phyloP scores from a whole-genome alignment of 2,797 vertebrate species.

The Sebastes vulpes region DNA sequence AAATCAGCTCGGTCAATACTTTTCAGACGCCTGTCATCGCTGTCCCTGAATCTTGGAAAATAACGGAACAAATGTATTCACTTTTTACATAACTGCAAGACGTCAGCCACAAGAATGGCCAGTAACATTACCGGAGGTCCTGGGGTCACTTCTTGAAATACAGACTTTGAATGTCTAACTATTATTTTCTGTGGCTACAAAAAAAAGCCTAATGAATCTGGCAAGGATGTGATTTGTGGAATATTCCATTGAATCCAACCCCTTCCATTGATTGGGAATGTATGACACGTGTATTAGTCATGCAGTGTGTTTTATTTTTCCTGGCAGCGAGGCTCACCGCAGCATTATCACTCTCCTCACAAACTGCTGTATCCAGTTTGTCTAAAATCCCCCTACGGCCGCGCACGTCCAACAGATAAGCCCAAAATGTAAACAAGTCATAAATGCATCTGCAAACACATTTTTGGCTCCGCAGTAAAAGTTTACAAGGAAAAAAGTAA shows the following conservation, averaged over 20 bases:
- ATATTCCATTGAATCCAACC: slow-evolving; percentile 78
- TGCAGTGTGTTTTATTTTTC: slow-evolving; percentile 82
- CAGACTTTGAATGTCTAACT: slow-evolving; percentile 26
- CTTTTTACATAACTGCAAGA: slow-evolving; percentile 27
- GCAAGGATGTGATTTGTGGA: slow-evolving; percentile 70
- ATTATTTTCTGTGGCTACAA: slow-evolving; percentile 61
- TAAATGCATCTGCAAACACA: slow-evolving; percentile 70
- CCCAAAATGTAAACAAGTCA: slow-evolving; percentile 72
- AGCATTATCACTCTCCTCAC: slow-evolving; percentile 65
- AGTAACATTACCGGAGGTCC: slow-evolving; percentile 45
- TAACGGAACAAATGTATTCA: slow-evolving; percentile 33
- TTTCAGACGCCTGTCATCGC: slow-evolving; percentile 52
- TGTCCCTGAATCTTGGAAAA: slow-evolving; percentile 41
- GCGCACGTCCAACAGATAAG: slow-evolving; percentile 61
- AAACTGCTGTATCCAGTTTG: slow-evolving; percentile 59
- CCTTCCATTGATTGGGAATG: slow-evolving; percentile 81
- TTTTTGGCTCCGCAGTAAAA: slow-evolving; percentile 57
- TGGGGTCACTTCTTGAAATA: slow-evolving; percentile 31
- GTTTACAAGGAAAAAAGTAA: slow-evolving; percentile 62
- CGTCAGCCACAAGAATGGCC: slow-evolving; percentile 13
- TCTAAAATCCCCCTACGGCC: slow-evolving; percentile 43
- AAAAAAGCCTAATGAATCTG: slow-evolving; percentile 72
- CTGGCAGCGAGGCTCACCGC: slow-evolving; percentile 63
- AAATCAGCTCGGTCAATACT: slow-evolving; percentile 3
- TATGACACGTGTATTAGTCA: slow-evolving; percentile 81